phyloP scores from a whole-genome alignment of 2,797 vertebrate genomes.

The Rhabdophis nuchalis region DNA sequence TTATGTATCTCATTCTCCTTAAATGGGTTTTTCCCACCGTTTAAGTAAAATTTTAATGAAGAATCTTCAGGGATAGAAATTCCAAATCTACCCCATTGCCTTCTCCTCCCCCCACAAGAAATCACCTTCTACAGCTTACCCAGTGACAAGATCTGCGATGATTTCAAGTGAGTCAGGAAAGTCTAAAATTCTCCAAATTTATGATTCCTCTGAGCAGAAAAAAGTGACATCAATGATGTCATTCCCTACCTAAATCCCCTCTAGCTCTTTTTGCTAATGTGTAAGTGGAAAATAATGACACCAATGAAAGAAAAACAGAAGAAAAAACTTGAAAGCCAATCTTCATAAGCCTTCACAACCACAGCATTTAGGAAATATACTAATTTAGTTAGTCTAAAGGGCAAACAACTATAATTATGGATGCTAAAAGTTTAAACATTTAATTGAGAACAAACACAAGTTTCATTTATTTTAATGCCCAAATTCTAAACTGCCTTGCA shows the following conservation, averaged over 20 bases:
- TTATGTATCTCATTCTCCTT: neutral
- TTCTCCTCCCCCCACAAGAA: neutral
- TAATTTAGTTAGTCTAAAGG: slow-evolving; percentile 18
- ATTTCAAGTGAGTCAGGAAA: neutral
- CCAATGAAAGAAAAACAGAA: neutral
- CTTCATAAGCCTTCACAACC: neutral
- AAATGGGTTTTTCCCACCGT: neutral
- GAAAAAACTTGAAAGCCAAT: slow-evolving; percentile 3
- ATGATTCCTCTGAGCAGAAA: neutral
- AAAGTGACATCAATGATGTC: neutral
- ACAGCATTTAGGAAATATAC: neutral
- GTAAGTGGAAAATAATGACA: neutral
- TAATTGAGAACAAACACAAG: neutral
- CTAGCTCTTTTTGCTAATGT: neutral
- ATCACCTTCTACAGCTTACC: neutral
- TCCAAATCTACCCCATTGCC: neutral
- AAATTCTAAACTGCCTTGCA: neutral
- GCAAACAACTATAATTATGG: neutral
- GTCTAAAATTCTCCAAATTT: neutral
- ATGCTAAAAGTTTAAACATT: slow-evolving; percentile 5
- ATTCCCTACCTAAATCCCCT: neutral
- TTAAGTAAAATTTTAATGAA: neutral
- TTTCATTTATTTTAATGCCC: neutral
- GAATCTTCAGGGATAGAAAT: neutral
- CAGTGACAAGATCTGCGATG: neutral